Evolutionary conservation across 2,113 vertebrate genomes (phyloP).

Genomic region (Cheirogaleus medius): DNA sequence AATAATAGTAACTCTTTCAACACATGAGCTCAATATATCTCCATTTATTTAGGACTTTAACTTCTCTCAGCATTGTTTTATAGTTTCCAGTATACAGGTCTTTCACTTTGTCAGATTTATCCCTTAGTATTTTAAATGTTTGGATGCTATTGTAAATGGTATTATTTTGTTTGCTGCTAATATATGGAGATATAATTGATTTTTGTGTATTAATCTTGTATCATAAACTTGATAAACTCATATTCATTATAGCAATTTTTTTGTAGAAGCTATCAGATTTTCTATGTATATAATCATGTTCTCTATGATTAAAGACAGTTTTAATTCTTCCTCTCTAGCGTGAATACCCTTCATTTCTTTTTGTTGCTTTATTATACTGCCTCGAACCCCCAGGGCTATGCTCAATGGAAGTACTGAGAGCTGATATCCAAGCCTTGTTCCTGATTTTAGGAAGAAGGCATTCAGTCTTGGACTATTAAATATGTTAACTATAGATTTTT

Average conservation of each 20-base stretch:
- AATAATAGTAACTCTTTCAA: not conserved
- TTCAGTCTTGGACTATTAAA: not conserved
- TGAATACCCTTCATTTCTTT: not conserved
- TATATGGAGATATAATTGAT: not conserved
- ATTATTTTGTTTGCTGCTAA: constrained; percentile 20
- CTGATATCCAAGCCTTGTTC: not conserved
- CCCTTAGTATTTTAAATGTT: not conserved
- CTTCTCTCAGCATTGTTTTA: not conserved
- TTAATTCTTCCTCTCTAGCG: not conserved
- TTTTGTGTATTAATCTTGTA: not conserved
- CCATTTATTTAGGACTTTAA: not conserved
- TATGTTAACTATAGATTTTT: not conserved
- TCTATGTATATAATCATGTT: not conserved
- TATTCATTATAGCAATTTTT: constrained; percentile 11
- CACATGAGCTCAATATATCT: not conserved
- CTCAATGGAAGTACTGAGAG: not conserved
- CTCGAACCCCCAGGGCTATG: not conserved
- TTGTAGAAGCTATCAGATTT: not conserved
- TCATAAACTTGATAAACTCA: not conserved
- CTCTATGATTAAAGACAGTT: not conserved
- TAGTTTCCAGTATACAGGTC: not conserved
- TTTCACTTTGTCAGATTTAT: not conserved
- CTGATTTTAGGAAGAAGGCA: not conserved
- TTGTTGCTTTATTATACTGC: not conserved
- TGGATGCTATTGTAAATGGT: not conserved